Base-by-base conservation (phyloP, 2,888 invertebrate genomes). In the Criorhina ranunculi region DNA sequence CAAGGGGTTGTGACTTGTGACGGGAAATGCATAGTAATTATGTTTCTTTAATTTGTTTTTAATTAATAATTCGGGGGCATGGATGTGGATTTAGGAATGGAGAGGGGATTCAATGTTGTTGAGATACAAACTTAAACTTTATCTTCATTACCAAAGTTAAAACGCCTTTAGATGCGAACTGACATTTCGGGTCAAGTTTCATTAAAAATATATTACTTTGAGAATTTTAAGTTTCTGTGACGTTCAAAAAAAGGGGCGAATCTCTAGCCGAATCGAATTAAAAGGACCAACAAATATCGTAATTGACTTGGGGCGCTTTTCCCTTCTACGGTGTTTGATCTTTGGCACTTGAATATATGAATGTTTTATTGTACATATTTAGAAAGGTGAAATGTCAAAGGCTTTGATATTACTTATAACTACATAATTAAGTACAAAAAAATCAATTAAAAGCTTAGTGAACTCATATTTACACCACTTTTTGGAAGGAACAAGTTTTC, bases 21-120 rank as follows among this genome's bases (percentile, higher is more conserved):
- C 49, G 33, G 40, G 31, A 69, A 69, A 29, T 77, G 60, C 67
- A 67, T 33, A 51, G 53, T 53, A 69, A 77, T 77, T 60, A 76
- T 33, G 67, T 42, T 53, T 51, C 35, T 66, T 11, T 76, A 59
- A 66, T 66, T 66, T 51, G 66, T 53, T 77, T 60, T 67, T 67
- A 62, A 57, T 66, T 66, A 42, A 33, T 53, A 51, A 40, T 40
- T 49, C n/a, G 49, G 8, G 11, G 17, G n/a, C 1, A 3, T 35
- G 42, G 40, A 15, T 44, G 17, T 17, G 9, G 46, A 17, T 17
- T 15, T 19, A 11, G 8, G 19, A 0, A 8, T 0, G 7, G 11
- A 42, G 19, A 19, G 7, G 7, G 2, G 6, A 7, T 15, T 15
- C 17, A 8, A 44, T 44, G 7, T 44, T 15, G 8, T 8, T 6